Evolutionary conservation across 2,888 invertebrate species (phyloP), one percentile per base, ranked within the genome.

Genomic region (Drosophila planitibia): DNA sequence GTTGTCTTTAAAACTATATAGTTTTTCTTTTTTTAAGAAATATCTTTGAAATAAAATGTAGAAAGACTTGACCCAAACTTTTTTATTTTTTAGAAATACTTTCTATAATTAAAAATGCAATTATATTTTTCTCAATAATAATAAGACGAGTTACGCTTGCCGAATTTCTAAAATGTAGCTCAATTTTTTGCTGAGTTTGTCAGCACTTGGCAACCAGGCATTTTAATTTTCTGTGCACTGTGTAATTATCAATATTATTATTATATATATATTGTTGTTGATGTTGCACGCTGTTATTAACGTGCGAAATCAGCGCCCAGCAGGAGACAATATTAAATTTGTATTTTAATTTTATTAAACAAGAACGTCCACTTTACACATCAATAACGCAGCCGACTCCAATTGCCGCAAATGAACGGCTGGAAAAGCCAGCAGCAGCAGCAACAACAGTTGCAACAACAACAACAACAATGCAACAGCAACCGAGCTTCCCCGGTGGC

Each of bases 311-410:
- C 79, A 79, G 58, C 74, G 82, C 44, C 14, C 68, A 65, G 66
- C 74, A 66, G 55, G 69, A 66, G 55, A 58, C 70, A 57, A 73
- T 74, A 82, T 85, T 84, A 82, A 82, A 82, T 83, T 83, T 81
- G 81, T 75, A 74, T 88, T 91, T 91, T 88, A 90, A 91, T 91
- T 90, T 90, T 86, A 89, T 88, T 90, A 88, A 87, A 88, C 86
- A 85, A 88, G 70, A 64, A 85, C 80, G 65, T 77, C 77, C 90
- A 87, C 86, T 87, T 90, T 90, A 90, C 90, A 91, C 87, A 85
- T 91, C 90, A 85, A 89, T 85, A 85, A 79, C 70, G 63, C 39
- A 61, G 54, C 60, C 62, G 70, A 75, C 70, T 55, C 62, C 58
- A 70, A 79, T 72, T 57, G 66, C 77, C 61, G 65, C 73, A 62